phyloP scores from a whole-genome alignment of 2,888 invertebrate species.

The Stratiomys singularior region DNA sequence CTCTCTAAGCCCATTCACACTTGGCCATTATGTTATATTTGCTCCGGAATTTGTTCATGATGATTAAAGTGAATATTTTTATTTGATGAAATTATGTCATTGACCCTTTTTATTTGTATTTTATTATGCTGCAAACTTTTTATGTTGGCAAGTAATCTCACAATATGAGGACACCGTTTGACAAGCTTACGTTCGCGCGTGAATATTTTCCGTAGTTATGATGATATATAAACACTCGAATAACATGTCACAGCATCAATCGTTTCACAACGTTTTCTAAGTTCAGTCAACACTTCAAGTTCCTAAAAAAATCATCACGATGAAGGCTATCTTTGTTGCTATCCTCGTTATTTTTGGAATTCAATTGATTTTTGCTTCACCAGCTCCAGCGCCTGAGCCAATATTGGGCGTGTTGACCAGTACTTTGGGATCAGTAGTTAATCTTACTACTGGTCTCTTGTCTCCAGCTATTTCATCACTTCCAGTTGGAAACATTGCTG shows the following conservation, averaged over 20 bases:
- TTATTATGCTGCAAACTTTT: conserved; percentile 14
- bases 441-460: not conserved
- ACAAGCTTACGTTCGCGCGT: not conserved
- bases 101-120: not conserved
- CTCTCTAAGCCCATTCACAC: not conserved
- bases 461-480: conserved; percentile 5
- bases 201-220: not conserved
- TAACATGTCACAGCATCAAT: not conserved
- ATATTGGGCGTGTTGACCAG: conserved; percentile 17
- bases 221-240: not conserved
- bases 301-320: not conserved
- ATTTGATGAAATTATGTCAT: not conserved
- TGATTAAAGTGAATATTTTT: not conserved
- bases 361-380: conserved; percentile 28
- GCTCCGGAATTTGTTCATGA: not conserved
- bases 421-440: conserved; percentile 38
- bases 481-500: not conserved
- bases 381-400: conserved; percentile 36
- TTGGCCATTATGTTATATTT: not conserved
- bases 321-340: conserved; percentile 31
- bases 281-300: not conserved
- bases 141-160: not conserved
- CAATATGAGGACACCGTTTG: not conserved
- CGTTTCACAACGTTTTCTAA: not conserved
- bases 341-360: conserved; percentile 16